Conservation (phyloP, 2,888 invertebrate species). For the Actias luna region DNA sequence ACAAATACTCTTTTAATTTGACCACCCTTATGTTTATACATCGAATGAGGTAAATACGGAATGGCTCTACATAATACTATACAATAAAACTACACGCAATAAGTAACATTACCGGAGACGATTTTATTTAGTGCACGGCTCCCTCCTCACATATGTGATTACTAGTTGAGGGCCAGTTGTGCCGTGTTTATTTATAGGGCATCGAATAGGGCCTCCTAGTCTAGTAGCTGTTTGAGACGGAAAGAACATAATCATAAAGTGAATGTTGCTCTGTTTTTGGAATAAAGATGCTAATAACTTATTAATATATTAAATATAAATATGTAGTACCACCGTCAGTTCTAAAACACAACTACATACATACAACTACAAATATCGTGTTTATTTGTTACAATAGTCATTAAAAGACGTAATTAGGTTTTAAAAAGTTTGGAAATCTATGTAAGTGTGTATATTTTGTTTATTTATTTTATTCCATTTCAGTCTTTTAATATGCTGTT, state of each 20-base stretch:
- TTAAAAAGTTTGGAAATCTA: too few relatives aligned
- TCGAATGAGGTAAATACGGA: conserved; percentile 6
- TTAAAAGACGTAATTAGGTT: too few relatives aligned
- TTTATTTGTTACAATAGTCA: too few relatives aligned
- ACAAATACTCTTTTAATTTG: not conserved
- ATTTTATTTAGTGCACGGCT: conserved; percentile 30
- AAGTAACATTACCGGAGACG: conserved; percentile 21
- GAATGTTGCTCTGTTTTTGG: too few relatives aligned
- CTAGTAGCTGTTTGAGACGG: conserved; percentile 7
- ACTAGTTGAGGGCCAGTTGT: conserved; percentile 31
- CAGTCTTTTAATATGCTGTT: too few relatives aligned
- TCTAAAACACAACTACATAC: too few relatives aligned
- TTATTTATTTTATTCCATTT: too few relatives aligned
- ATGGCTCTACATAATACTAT: conserved; percentile 2
- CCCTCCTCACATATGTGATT: conserved; percentile 40
- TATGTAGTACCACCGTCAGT: too few relatives aligned
- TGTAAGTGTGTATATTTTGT: too few relatives aligned
- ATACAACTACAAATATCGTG: too few relatives aligned
- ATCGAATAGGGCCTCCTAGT: conserved; percentile 35
- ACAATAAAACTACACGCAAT: conserved; percentile 17
- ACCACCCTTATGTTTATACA: not conserved
- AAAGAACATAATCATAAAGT: not conserved
- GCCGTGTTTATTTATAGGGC: conserved; percentile 49
- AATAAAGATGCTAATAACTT: too few relatives aligned
- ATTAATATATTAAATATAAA: too few relatives aligned